Evolutionary conservation across 1,140 invertebrate genomes (phyloP).

Genomic region (Tetramorium parvispinum): DNA sequence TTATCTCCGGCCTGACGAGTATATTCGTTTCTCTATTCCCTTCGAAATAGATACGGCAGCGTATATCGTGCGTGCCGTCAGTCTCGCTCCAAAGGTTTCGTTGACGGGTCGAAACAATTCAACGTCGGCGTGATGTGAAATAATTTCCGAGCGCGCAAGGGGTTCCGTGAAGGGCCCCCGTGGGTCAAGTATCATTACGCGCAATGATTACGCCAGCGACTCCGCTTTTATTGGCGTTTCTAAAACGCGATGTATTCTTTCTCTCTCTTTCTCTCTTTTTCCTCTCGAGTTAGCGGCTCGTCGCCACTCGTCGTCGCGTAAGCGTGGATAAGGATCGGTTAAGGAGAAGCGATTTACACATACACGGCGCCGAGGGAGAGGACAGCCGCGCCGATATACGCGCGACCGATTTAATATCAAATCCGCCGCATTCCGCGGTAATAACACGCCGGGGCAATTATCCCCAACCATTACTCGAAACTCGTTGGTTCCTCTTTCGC

Average conservation of each 20-base stretch:
- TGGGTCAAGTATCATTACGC: conserved; percentile 42
- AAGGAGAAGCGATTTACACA: not conserved
- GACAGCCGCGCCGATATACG: not conserved
- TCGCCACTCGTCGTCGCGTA: conserved; percentile 26
- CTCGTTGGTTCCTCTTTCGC: conserved; percentile 63
- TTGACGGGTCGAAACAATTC: conserved; percentile 45
- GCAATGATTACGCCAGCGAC: conserved; percentile 32
- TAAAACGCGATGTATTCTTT: conserved; percentile 11
- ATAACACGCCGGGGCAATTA: conserved; percentile 70
- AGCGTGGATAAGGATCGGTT: conserved; percentile 18
- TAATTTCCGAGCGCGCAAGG: conserved; percentile 22
- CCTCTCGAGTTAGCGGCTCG: conserved; percentile 17
- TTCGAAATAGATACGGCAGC: conserved; percentile 31
- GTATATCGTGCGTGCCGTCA: not conserved
- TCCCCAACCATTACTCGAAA: conserved; percentile 69
- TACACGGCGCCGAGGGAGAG: not conserved
- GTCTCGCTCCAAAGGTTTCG: not conserved
- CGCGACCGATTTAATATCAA: conserved; percentile 66
- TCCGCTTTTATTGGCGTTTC: conserved; percentile 32
- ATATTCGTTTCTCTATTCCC: conserved; percentile 39
- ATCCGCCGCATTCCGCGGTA: conserved; percentile 69
- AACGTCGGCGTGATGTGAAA: conserved; percentile 27
- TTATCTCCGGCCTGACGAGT: conserved; percentile 47
- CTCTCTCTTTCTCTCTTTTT: no score
- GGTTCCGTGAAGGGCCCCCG: not conserved